A percentile compares a stretch with the other conserved stretches of the same genome.
Evolutionary conservation across 2,797 vertebrate genomes (phyloP).

Genomic region (Salarias fasciatus): DNA sequence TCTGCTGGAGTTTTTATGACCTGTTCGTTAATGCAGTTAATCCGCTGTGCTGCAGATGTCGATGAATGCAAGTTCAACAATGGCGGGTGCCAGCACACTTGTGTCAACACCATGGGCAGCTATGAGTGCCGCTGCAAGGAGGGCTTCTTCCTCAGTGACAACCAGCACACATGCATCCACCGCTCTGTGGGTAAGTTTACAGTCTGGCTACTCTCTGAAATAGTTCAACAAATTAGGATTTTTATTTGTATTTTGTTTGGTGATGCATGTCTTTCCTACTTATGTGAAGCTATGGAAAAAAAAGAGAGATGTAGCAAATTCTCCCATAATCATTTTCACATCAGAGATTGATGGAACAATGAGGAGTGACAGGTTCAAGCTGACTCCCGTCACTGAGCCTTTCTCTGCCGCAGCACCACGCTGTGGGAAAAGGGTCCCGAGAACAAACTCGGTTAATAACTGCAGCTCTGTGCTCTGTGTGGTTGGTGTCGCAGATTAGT

Average conservation of each 20-base stretch:
- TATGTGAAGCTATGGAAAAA: constrained; percentile 48
- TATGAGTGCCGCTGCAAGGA: constrained; percentile 95
- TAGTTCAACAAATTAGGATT: background rate
- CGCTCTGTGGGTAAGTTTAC: constrained; percentile 91
- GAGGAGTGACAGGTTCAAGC: constrained; percentile 81
- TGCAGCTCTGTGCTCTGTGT: constrained; percentile 78
- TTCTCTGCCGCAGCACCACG: constrained; percentile 72
- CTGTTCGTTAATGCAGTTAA: constrained; percentile 18
- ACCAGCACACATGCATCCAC: constrained; percentile 99
- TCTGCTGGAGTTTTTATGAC: constrained; percentile 29
- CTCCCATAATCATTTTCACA: constrained; percentile 68
- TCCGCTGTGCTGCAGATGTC: constrained; percentile 82
- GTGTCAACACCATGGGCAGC: constrained; percentile 95
- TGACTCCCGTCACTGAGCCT: constrained; percentile 72
- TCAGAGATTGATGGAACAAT: constrained; percentile 77
- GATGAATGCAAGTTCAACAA: constrained; percentile 97
- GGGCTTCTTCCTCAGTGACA: constrained; percentile 97
- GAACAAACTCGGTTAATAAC: constrained; percentile 85
- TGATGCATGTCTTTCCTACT: constrained; percentile 31
- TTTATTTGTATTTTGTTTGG: background rate
- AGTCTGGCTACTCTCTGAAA: constrained; percentile 4
- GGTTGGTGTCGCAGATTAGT: constrained; percentile 77
- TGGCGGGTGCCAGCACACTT: constrained; percentile 95
- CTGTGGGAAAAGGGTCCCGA: constrained; percentile 85
- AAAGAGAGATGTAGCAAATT: constrained; percentile 66